Evolutionary conservation across 2,113 vertebrate genomes (phyloP).

Genomic region (Tenebrosternarchus preto): DNA sequence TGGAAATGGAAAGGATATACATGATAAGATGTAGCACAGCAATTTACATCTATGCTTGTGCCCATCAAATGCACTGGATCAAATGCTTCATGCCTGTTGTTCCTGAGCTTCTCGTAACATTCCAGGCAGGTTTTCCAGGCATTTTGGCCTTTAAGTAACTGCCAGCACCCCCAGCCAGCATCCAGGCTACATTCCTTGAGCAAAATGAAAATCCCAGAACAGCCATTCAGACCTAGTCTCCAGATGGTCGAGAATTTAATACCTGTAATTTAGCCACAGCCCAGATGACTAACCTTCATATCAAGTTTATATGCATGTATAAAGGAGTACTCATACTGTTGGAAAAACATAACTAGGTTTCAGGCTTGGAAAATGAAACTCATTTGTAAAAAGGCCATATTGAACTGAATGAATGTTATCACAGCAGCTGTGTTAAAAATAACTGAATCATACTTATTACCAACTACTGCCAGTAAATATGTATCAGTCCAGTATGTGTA

Average conservation of each 20-base stretch:
- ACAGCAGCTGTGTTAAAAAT: too few species aligned
- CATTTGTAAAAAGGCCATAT: too few species aligned
- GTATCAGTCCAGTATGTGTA: not conserved
- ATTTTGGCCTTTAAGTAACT: conserved; percentile 37
- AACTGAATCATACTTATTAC: too few species aligned
- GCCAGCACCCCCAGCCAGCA: conserved; percentile 32
- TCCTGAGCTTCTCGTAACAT: conserved; percentile 35
- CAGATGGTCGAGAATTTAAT: conserved; percentile 44
- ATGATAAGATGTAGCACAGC: not conserved
- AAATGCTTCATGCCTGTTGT: conserved; percentile 28
- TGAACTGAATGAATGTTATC: too few species aligned
- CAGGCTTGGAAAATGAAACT: not conserved
- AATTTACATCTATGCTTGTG: not conserved
- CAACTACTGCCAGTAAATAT: too few species aligned
- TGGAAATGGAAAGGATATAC: not conserved
- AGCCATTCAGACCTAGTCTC: conserved; percentile 25
- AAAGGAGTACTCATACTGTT: not conserved
- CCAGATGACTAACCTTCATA: not conserved
- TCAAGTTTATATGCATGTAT: not conserved
- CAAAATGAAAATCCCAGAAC: conserved; percentile 32
- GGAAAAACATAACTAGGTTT: not conserved
- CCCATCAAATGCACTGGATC: not conserved
- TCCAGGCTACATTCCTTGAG: conserved; percentile 24
- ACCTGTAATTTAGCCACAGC: conserved; percentile 28
- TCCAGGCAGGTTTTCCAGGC: conserved; percentile 46